Base-by-base conservation (phyloP, 2,113 vertebrate genomes). In the Sylvicapra grimmia region DNA sequence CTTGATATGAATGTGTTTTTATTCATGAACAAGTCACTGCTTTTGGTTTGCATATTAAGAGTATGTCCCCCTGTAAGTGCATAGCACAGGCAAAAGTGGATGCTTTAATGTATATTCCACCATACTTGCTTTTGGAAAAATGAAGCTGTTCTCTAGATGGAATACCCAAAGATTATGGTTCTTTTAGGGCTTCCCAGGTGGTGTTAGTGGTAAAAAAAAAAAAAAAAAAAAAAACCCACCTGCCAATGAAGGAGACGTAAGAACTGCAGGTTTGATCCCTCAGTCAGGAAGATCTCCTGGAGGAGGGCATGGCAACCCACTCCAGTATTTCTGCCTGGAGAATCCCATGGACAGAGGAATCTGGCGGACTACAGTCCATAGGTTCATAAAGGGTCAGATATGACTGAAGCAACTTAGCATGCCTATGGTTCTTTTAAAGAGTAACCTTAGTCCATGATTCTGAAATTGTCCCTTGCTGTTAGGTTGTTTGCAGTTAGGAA, bases 171-270 rank as follows among this genome's bases (percentile, higher is more conserved):
- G 44, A 8, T n/a, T 77, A 21, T 29, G 4, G 14, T 51, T 86
- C 18, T 59, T 59, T 53, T 51, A 36, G 72, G 36, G 23, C 72
- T 77, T 77, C 72, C 72, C 40, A 15, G 72, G 40, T 8, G 36
- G 3, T 77, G 23, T 44, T 77, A 77, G 21, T 44, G 72, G 36
- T 27, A 0, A 27, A 77, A 21, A 65, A 18, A n/a, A 33, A 7
- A 8, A 11, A 27, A 27, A 8, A 1, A 58, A 4, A 21, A 6
- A 61, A 31, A 59, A n/a, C 1, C 1, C 11, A 44, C 12, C 40
- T 77, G 21, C 72, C 40, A 44, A 15, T 15, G 1, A 23, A 77
- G 23, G 72, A 77, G 12, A 77, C 0, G 2, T 27, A 77, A 77
- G 36, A 77, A 4, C 72, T 44, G 6, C 12, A 2, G 12, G 3